Evolutionary conservation across 92 coral and sea anemone species (phyloP).

Genomic region (Umimayanthus kanabou): DNA sequence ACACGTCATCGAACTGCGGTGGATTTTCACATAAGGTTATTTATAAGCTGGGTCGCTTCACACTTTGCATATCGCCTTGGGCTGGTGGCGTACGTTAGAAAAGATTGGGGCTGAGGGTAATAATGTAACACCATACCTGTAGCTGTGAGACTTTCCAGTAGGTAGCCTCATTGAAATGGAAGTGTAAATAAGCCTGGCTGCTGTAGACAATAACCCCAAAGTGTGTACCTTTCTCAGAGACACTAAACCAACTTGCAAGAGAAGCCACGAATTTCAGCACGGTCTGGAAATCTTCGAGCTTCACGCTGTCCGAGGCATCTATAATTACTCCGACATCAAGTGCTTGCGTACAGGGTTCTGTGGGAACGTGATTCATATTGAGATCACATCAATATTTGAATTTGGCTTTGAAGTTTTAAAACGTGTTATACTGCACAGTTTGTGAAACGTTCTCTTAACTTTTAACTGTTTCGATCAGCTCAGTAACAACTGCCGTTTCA

Average conservation of each 20-base stretch:
- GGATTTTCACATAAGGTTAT: too few species aligned
- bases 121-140: too few species aligned
- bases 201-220: slow-evolving; percentile 31
- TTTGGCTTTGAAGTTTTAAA: too few species aligned
- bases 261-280: not conserved
- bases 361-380: not conserved
- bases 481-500: too few species aligned
- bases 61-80: too few species aligned
- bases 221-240: slow-evolving; percentile 20
- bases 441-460: not conserved
- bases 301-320: slow-evolving; percentile 33
- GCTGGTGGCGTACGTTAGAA: too few species aligned
- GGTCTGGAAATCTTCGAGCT: not conserved
- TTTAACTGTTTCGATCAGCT: too few species aligned
- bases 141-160: not conserved
- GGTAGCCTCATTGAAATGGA: not conserved
- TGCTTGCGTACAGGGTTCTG: slow-evolving; percentile 10
- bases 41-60: too few species aligned
- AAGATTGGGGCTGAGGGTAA: too few species aligned
- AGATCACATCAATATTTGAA: too few species aligned
- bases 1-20: too few species aligned
- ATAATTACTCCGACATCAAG: slow-evolving; percentile 23
- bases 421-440: too few species aligned
- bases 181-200: not conserved
- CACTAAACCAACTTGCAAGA: slow-evolving; percentile 13